phyloP scores from a whole-genome alignment of 2,888 invertebrate species.

The Thera obeliscata region DNA sequence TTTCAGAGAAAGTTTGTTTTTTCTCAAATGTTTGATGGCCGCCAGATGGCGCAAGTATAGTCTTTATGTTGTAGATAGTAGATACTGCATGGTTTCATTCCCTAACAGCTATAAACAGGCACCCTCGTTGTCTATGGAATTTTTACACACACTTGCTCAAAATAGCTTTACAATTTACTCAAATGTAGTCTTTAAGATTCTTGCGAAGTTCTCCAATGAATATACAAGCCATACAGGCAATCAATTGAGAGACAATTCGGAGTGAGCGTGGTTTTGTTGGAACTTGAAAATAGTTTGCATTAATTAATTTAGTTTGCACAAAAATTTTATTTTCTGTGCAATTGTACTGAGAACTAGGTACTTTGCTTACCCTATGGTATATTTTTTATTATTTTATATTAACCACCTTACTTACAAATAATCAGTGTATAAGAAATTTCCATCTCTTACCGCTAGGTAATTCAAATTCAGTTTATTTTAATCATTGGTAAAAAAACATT shows the following conservation, averaged over 20 bases:
- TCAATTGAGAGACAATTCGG: constrained; percentile 12
- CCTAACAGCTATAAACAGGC: constrained; percentile 73
- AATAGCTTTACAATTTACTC: constrained; percentile 61
- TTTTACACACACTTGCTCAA: constrained; percentile 66
- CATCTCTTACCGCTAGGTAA: no score
- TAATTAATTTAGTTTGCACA: no score
- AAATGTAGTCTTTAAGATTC: constrained; percentile 62
- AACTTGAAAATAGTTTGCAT: constrained; percentile 1
- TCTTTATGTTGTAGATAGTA: constrained; percentile 61
- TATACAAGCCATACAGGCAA: constrained; percentile 8
- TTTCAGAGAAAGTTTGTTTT: constrained; percentile 78
- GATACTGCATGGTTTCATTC: constrained; percentile 71
- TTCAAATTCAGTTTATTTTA: no score
- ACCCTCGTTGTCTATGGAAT: constrained; percentile 70
- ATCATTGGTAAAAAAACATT: no score
- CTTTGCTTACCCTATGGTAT: no score
- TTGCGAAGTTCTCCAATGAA: constrained; percentile 58
- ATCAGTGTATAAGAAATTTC: no score
- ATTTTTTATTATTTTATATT: no score
- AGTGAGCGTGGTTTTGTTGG: neutral
- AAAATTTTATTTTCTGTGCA: no score
- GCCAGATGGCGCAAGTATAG: constrained; percentile 76
- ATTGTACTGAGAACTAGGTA: no score
- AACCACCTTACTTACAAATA: no score
- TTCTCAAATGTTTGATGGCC: constrained; percentile 74